Evolutionary conservation across 2,113 vertebrate species (phyloP).

Genomic region (Mugil cephalus): DNA sequence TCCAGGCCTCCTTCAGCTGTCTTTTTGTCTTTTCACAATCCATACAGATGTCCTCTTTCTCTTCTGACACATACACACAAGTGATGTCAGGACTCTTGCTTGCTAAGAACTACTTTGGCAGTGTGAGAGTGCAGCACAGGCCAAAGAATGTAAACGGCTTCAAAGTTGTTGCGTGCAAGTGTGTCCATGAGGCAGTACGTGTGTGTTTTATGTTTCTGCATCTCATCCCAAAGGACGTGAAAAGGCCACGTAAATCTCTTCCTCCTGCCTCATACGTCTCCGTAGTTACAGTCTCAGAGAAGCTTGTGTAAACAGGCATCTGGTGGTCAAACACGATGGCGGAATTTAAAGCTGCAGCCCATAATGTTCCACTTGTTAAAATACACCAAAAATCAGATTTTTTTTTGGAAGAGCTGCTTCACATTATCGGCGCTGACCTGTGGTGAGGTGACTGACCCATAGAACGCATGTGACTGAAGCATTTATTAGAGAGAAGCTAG

Average conservation of each 20-base stretch:
- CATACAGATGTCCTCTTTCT: conserved; percentile 27
- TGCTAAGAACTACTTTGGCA: conserved; percentile 30
- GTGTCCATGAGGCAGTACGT: conserved; percentile 16
- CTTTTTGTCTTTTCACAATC: conserved; percentile 16
- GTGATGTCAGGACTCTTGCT: conserved; percentile 40
- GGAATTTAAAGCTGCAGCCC: conserved; percentile 30
- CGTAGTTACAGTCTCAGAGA: conserved; percentile 43
- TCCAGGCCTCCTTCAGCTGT: conserved; percentile 7
- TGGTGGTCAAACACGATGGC: conserved; percentile 43
- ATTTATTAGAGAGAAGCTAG: neutral
- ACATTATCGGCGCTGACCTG: too few relatives aligned
- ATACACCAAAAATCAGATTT: neutral
- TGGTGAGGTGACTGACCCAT: neutral
- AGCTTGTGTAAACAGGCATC: conserved; percentile 44
- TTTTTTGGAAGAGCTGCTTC: neutral
- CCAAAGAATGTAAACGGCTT: conserved; percentile 53
- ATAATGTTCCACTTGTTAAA: conserved; percentile 31
- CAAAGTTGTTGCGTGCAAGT: conserved; percentile 25
- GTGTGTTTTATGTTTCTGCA: conserved; percentile 32
- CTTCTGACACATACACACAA: neutral
- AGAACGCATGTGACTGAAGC: neutral
- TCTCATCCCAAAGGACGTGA: conserved; percentile 41
- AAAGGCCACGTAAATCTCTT: conserved; percentile 55
- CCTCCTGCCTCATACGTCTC: conserved; percentile 48
- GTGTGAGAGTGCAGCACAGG: neutral